Percentiles rank a stretch among this genome's conserved stretches.
These are phyloP conservation scores for Euphydryas editha DNA, from an alignment of 2,888 invertebrate species.

Conservation along the genomic window DNA sequence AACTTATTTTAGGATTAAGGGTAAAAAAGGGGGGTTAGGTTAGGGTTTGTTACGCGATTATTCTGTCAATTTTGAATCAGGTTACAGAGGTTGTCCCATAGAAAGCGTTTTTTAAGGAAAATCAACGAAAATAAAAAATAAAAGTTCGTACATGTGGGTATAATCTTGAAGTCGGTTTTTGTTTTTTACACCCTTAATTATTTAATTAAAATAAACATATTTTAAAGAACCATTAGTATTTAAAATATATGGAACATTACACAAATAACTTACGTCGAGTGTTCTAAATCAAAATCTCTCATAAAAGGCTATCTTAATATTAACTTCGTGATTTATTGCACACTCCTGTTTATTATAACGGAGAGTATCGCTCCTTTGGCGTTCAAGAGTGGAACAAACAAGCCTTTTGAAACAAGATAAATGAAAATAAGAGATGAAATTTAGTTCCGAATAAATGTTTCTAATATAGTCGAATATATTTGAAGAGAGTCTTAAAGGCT, in stretches of 20 bases:
- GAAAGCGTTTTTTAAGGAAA: no score
- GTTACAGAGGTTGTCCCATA: no score
- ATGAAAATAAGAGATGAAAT: not conserved
- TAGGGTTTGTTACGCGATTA: no score
- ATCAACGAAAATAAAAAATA: no score
- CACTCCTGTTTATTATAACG: not conserved
- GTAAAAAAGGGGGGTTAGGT: no score
- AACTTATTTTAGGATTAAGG: no score
- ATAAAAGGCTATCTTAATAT: not conserved
- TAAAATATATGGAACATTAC: not conserved
- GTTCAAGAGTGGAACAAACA: conserved; percentile 6
- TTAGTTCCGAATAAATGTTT: not conserved
- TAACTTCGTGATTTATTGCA: conserved; percentile 1
- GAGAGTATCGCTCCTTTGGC: not conserved
- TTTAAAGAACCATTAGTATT: no score
- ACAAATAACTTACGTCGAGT: not conserved
- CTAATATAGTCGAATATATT: not conserved
- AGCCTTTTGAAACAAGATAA: conserved; percentile 2
- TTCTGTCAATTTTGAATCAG: no score
- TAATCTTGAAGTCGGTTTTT: no score
- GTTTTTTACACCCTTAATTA: no score
- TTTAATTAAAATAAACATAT: no score
- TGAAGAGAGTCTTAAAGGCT: not conserved
- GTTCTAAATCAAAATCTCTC: not conserved
- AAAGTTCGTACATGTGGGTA: no score